phyloP scores from a whole-genome alignment of 2,113 vertebrate genomes.

The Labeo rohita region DNA sequence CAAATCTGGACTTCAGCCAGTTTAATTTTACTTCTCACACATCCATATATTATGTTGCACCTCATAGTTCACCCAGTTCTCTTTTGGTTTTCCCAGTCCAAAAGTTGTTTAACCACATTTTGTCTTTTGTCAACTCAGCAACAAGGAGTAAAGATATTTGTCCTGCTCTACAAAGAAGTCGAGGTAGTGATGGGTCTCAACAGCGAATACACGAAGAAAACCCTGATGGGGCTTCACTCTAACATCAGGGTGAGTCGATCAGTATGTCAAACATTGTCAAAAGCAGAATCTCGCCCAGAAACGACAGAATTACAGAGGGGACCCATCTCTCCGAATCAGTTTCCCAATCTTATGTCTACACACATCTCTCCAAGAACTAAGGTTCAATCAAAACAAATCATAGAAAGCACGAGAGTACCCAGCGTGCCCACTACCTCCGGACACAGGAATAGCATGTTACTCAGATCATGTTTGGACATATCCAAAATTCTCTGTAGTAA shows the following conservation, averaged over 20 bases:
- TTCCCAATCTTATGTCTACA: constrained; percentile 9
- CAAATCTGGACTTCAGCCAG: constrained; percentile 13
- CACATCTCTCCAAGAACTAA: constrained; percentile 45
- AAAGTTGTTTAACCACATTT: not conserved
- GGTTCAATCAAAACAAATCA: constrained; percentile 53
- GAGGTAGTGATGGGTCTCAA: constrained; percentile 64
- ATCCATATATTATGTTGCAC: not conserved
- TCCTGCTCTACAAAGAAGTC: constrained; percentile 65
- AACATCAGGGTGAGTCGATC: constrained; percentile 63
- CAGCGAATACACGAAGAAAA: constrained; percentile 66
- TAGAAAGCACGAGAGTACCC: constrained; percentile 18
- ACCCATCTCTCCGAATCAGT: constrained; percentile 25
- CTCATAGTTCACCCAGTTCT: not conserved
- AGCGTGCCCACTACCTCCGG: constrained; percentile 40
- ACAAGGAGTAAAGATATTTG: constrained; percentile 61
- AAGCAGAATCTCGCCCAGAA: constrained; percentile 14
- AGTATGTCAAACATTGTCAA: constrained; percentile 48
- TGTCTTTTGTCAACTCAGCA: constrained; percentile 47
- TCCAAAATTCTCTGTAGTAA: constrained; percentile 30
- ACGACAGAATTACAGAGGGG: constrained; percentile 47
- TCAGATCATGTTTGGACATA: constrained; percentile 53
- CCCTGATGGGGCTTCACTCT: constrained; percentile 62
- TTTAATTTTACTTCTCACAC: not conserved
- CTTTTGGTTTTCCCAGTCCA: not conserved
- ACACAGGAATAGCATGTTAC: constrained; percentile 41